These are phyloP conservation scores for Plemyria rubiginata DNA, from an alignment of 2,888 invertebrate species.

Conservation along the genomic window DNA sequence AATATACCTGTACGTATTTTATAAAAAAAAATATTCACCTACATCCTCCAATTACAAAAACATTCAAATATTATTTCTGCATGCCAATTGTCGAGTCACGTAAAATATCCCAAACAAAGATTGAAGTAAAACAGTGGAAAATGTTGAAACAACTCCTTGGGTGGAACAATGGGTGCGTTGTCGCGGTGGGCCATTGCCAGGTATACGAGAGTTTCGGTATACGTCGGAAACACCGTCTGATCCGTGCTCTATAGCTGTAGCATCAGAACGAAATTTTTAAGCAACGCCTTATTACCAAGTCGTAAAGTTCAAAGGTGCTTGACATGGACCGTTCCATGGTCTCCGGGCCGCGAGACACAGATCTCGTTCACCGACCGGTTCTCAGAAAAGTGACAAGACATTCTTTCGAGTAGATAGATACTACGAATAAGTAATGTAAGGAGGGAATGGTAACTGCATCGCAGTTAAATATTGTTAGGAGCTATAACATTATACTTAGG, in stretches of 20 bases:
- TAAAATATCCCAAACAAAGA: conserved; percentile 48
- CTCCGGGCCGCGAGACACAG: conserved; percentile 41
- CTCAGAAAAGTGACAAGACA: conserved; percentile 71
- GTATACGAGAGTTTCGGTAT: conserved; percentile 57
- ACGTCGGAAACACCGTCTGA: conserved; percentile 53
- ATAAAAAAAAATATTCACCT: no score
- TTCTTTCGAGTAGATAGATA: conserved; percentile 55
- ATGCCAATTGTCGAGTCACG: conserved; percentile 61
- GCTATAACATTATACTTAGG: no score
- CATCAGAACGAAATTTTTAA: conserved; percentile 23
- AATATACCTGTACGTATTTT: no score
- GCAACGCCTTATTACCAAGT: conserved; percentile 35
- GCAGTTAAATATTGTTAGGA: conserved; percentile 3
- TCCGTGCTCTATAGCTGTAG: conserved; percentile 51
- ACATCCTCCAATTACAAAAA: conserved; percentile 4
- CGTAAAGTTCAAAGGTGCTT: conserved; percentile 46
- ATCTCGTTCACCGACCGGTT: conserved; percentile 68
- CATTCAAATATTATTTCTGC: conserved; percentile 46
- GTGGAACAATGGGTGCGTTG: conserved; percentile 61
- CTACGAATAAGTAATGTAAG: conserved; percentile 41
- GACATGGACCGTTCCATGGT: conserved; percentile 37
- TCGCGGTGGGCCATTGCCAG: conserved; percentile 49
- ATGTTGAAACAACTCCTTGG: conserved; percentile 52
- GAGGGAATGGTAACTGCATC: no score
- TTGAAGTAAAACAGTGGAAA: conserved; percentile 56